Percentiles rank a stretch among this genome's conserved stretches.
Conservation (phyloP, 1,140 invertebrate genomes). For the Eriosoma lanigerum region DNA sequence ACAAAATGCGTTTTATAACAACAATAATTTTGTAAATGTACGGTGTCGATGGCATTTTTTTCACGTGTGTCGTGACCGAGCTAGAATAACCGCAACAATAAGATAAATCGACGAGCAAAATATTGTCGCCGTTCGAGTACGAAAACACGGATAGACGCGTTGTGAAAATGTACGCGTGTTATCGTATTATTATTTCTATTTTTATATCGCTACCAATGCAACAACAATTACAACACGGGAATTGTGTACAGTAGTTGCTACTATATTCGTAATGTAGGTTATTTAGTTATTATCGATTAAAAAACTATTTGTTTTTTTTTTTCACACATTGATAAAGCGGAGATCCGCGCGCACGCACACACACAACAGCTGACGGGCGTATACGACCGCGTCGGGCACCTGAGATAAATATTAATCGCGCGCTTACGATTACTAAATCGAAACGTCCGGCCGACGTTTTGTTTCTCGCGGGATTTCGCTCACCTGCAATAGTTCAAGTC, state of each 20-base stretch:
- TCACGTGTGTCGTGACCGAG: background rate
- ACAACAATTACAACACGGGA: background rate
- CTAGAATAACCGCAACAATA: no score
- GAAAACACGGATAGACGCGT: no score
- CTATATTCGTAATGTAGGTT: no score
- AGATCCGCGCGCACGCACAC: no score
- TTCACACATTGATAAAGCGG: background rate
- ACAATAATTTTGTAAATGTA: background rate
- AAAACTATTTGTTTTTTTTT: background rate
- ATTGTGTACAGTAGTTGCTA: no score
- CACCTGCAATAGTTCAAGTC: conserved; percentile 47
- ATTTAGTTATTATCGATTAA: no score
- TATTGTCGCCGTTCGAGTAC: no score
- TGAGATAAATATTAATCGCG: background rate
- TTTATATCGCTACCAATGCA: no score
- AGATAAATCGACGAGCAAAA: no score
- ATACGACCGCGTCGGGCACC: background rate
- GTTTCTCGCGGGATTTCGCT: background rate
- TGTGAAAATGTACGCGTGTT: no score
- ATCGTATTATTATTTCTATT: no score
- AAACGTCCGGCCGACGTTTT: background rate
- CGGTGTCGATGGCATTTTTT: background rate
- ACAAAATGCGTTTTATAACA: background rate
- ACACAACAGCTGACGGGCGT: conserved; percentile 37
- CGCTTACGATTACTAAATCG: background rate